A percentile compares a stretch with the other conserved stretches of the same genome.
Evolutionary conservation across 2,113 vertebrate genomes (phyloP).

Genomic region (Percopsis transmontana): DNA sequence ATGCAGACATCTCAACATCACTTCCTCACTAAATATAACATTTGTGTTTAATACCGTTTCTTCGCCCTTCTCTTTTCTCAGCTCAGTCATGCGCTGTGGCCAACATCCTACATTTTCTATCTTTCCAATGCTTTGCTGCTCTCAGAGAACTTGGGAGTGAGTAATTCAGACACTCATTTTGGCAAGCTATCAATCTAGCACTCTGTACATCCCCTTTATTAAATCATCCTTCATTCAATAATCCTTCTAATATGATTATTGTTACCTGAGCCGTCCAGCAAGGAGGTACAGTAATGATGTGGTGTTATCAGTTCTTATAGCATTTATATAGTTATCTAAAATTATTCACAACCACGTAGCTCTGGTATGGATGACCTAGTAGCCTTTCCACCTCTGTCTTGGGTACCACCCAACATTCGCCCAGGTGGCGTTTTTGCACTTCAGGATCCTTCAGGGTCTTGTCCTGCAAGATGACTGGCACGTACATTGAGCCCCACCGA

Average conservation of each 20-base stretch:
- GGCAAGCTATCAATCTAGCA: constrained; percentile 4
- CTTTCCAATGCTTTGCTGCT: constrained; percentile 2
- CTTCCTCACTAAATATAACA: constrained; percentile 8
- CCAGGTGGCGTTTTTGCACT: constrained; percentile 59
- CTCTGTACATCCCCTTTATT: constrained; percentile 12
- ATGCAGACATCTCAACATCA: constrained; percentile 14
- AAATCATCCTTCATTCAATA: constrained; percentile 33
- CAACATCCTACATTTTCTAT: neutral
- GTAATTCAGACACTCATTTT: constrained; percentile 1
- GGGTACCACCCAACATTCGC: constrained; percentile 82
- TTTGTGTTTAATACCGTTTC: neutral
- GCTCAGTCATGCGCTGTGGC: constrained; percentile 3
- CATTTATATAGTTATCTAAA: constrained; percentile 34
- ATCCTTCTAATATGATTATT: neutral
- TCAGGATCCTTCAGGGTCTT: constrained; percentile 78
- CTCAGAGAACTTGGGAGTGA: neutral
- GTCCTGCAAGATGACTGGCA: constrained; percentile 74
- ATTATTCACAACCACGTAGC: constrained; percentile 75
- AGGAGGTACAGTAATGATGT: constrained; percentile 13
- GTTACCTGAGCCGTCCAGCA: constrained; percentile 31
- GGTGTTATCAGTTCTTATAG: constrained; percentile 11
- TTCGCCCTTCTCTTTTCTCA: constrained; percentile 13
- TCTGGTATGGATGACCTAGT: constrained; percentile 75
- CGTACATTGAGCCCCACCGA: constrained; percentile 54
- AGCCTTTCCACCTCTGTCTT: constrained; percentile 73